A percentile compares a stretch with the other conserved stretches of the same genome.
Conservation (phyloP, 2,113 vertebrate species). For the Ciconia stormi region DNA sequence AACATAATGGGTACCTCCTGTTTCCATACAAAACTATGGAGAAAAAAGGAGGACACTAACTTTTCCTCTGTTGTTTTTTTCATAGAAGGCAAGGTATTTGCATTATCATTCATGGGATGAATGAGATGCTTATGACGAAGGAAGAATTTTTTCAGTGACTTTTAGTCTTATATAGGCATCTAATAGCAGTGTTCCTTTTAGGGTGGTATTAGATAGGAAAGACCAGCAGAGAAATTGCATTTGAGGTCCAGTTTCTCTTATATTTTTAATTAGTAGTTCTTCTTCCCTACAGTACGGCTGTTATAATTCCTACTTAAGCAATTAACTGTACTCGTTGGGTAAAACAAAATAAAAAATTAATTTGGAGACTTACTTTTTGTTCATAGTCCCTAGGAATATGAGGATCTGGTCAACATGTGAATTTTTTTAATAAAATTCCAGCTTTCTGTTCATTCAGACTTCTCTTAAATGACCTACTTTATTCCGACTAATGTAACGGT, state of each 20-base stretch:
- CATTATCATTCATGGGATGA: neutral
- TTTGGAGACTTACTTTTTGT: neutral
- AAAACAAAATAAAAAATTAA: neutral
- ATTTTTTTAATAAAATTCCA: neutral
- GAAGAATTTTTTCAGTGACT: neutral
- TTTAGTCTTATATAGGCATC: neutral
- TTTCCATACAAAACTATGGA: neutral
- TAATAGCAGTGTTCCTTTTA: neutral
- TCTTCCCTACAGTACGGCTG: neutral
- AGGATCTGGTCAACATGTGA: neutral
- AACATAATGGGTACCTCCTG: neutral
- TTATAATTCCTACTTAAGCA: neutral
- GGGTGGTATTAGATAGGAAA: neutral
- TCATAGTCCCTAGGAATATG: neutral
- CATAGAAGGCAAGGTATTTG: neutral
- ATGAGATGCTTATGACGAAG: neutral
- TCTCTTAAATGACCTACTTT: neutral
- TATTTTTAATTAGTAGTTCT: neutral
- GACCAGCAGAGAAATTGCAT: neutral
- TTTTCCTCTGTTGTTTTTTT: neutral
- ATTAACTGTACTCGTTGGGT: neutral
- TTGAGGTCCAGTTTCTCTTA: neutral
- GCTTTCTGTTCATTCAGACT: neutral
- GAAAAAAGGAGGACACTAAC: neutral
- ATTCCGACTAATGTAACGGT: neutral